These are phyloP conservation scores for Pachymerium ferrugineum DNA, from an alignment of 2,888 invertebrate species.

Conservation along the genomic window DNA sequence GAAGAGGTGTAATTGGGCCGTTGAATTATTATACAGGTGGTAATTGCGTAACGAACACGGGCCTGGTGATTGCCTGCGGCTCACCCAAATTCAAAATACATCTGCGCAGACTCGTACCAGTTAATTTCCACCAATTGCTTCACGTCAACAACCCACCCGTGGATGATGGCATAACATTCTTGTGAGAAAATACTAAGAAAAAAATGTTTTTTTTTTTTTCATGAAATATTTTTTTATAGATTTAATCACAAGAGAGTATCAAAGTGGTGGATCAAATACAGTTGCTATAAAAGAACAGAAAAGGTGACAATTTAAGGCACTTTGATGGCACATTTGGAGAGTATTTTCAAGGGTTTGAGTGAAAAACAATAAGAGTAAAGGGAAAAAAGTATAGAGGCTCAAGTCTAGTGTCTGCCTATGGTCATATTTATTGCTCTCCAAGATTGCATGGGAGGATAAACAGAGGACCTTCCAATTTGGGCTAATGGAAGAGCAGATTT, in stretches of 20 bases:
- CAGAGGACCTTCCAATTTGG: not conserved
- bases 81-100: not conserved
- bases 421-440: not conserved
- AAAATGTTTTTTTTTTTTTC: no score
- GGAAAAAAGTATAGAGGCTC: not conserved
- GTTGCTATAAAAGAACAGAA: constrained; percentile 10
- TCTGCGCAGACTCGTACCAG: not conserved
- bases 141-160: not conserved
- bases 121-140: not conserved
- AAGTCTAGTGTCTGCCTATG: no score
- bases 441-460: no score
- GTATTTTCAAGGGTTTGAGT: not conserved
- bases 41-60: not conserved
- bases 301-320: constrained; percentile 5
- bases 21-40: constrained; percentile 11
- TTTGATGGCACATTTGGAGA: not conserved
- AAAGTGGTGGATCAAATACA: not conserved
- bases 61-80: not conserved
- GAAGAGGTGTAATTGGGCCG: not conserved
- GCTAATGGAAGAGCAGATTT: constrained; percentile 10
- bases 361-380: constrained; percentile 9
- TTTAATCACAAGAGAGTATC: not conserved
- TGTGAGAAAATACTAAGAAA: no score
- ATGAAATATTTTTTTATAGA: not conserved
- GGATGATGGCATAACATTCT: no score